Evolutionary conservation across 92 coral and sea anemone species (phyloP), one percentile per base, ranked within the genome.

Genomic region (Muricea muricata): DNA sequence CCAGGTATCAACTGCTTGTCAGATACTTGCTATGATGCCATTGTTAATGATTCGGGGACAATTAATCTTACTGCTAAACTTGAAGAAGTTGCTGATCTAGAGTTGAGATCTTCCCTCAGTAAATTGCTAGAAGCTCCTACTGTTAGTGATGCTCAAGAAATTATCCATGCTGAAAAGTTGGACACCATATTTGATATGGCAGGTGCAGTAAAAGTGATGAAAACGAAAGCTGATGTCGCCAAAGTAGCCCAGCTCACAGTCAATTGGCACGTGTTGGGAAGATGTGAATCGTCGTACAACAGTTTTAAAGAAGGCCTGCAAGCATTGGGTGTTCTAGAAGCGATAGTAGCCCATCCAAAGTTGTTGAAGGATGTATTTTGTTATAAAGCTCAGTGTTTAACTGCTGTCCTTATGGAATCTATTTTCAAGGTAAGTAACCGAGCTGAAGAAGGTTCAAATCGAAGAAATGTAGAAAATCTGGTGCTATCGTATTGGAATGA

Each of bases 121-220:
- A 78, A 80, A 39, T 48, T 86, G 28, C 21, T 42, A 28, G 30
- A 78, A 28, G 68, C 69, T 20, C 26, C 76, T 30, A 68, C 69
- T 10, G 52, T 79, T 63, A 61, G 65, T 78, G 86, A 86, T 33
- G 89, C 89, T 24, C 29, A 65, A 55, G 37, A 84, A 73, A 55
- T 88, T 31, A 72, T 87, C 18, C 20, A 73, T 18, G 84, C 84
- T 26, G 79, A 74, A 45, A 88, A 84, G 84, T 57, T 88, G 34
- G 82, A 55, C 73, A 63, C 87, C 58, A 42, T 88, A 25, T 65
- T 88, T 35, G 89, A 83, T 75, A 57, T 84, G 84, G 91, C n/a
- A n/a, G n/a, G n/a, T n/a, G n/a, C n/a, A n/a, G n/a, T n/a, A n/a
- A n/a, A n/a, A n/a, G n/a, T n/a, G n/a, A n/a, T 57, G 65, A 20